phyloP scores from a whole-genome alignment of 1,140 invertebrate genomes.

The Heterodera carotae region DNA sequence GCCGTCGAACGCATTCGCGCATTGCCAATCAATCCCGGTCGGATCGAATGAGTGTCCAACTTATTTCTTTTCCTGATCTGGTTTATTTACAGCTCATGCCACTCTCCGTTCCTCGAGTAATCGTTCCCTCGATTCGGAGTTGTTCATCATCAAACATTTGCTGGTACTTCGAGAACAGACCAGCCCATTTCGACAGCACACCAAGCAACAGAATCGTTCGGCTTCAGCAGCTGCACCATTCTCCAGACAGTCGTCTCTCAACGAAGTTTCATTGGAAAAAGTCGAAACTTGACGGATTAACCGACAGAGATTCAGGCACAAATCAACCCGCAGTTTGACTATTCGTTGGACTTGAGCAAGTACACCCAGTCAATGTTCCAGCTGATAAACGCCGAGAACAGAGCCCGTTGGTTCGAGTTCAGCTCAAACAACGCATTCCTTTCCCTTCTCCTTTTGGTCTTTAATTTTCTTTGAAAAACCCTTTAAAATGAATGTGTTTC shows the following conservation, averaged over 20 bases:
- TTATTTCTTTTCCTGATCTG: not conserved
- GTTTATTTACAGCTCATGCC: conserved; percentile 6
- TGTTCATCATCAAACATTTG: conserved; percentile 97
- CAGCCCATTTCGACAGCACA: conserved; percentile 81
- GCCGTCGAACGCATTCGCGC: conserved; percentile 71
- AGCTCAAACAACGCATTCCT: conserved; percentile 63
- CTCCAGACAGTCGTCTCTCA: not conserved
- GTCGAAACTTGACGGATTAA: not conserved
- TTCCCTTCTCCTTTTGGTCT: conserved; percentile 57
- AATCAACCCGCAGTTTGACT: conserved; percentile 50
- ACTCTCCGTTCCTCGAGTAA: conserved; percentile 36
- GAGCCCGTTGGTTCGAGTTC: conserved; percentile 60
- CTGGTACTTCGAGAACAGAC: conserved; percentile 95
- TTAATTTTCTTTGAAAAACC: conserved; percentile 12
- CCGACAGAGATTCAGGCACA: conserved; percentile 9
- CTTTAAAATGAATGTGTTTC: not conserved
- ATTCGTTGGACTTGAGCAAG: conserved; percentile 60
- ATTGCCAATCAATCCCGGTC: conserved; percentile 37
- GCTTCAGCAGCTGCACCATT: conserved; percentile 20
- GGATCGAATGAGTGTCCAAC: not conserved
- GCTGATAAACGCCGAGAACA: conserved; percentile 54
- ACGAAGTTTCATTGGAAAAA: not conserved
- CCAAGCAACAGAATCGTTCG: conserved; percentile 17
- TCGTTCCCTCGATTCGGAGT: conserved; percentile 79
- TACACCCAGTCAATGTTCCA: conserved; percentile 52